These are phyloP conservation scores for Tribolium castaneum DNA, from an alignment of 1,140 invertebrate species.

Conservation along the genomic window DNA sequence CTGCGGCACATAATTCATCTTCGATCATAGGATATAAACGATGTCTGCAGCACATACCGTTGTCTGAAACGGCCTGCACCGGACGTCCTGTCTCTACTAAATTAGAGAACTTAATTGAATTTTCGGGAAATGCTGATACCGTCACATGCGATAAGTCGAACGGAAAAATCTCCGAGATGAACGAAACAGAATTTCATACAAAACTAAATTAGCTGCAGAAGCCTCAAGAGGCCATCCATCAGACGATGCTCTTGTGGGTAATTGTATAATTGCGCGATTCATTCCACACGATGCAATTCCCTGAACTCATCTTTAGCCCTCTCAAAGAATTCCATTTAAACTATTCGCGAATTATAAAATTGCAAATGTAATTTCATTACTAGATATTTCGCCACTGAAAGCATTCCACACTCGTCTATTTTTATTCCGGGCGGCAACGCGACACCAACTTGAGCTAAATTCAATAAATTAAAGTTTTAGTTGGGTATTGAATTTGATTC, in stretches of 20 bases:
- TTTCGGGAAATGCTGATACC: constrained; percentile 31
- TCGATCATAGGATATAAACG: constrained; percentile 35
- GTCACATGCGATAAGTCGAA: constrained; percentile 33
- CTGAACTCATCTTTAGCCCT: background rate
- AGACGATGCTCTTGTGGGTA: background rate
- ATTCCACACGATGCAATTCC: background rate
- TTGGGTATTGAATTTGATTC: background rate
- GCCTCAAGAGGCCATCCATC: background rate
- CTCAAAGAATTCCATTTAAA: background rate
- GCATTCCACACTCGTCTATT: background rate
- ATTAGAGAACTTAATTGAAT: constrained; percentile 36
- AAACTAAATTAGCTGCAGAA: background rate
- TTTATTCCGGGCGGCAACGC: background rate
- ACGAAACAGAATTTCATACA: background rate
- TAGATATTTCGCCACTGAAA: background rate
- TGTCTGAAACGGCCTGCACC: constrained; percentile 34
- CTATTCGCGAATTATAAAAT: background rate
- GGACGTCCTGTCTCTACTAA: constrained; percentile 34
- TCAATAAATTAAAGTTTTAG: background rate
- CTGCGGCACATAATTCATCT: constrained; percentile 32
- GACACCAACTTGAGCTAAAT: background rate
- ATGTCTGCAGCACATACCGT: constrained; percentile 34
- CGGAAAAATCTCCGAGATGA: constrained; percentile 15
- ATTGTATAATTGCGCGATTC: background rate
- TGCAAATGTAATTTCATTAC: background rate